Conservation (phyloP, 2,113 vertebrate species). For the Scartelaos histophorus region DNA sequence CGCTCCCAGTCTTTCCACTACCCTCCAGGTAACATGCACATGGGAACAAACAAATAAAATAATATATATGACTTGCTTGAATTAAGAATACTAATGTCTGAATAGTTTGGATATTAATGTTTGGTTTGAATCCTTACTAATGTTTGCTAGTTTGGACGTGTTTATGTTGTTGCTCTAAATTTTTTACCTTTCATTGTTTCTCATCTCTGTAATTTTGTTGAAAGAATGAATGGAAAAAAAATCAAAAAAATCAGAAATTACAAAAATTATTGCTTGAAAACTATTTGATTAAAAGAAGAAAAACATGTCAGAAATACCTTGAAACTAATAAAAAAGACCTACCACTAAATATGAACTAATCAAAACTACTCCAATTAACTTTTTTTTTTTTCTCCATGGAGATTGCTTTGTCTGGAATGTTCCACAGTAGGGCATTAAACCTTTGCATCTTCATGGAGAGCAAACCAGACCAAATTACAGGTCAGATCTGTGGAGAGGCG, state of each 20-base stretch:
- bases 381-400: too few relatives aligned
- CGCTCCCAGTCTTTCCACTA: constrained; percentile 75
- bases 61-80: background rate
- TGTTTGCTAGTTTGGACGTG: background rate
- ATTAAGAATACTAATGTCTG: background rate
- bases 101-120: background rate
- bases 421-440: too few relatives aligned
- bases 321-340: background rate
- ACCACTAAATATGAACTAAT: too few relatives aligned
- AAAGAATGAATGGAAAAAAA: too few relatives aligned
- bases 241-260: too few relatives aligned
- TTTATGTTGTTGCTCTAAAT: background rate
- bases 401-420: too few relatives aligned
- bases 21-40: constrained; percentile 64
- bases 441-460: too few relatives aligned
- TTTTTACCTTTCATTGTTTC: background rate
- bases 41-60: background rate
- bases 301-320: background rate
- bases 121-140: background rate
- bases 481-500: too few relatives aligned
- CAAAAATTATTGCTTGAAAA: background rate
- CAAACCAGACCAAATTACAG: too few relatives aligned
- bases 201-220: background rate
- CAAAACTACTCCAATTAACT: too few relatives aligned
- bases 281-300: background rate